A percentile compares a stretch with the other conserved stretches of the same genome.
phyloP scores from a whole-genome alignment of 2,113 vertebrate species.

The Passer montanus region DNA sequence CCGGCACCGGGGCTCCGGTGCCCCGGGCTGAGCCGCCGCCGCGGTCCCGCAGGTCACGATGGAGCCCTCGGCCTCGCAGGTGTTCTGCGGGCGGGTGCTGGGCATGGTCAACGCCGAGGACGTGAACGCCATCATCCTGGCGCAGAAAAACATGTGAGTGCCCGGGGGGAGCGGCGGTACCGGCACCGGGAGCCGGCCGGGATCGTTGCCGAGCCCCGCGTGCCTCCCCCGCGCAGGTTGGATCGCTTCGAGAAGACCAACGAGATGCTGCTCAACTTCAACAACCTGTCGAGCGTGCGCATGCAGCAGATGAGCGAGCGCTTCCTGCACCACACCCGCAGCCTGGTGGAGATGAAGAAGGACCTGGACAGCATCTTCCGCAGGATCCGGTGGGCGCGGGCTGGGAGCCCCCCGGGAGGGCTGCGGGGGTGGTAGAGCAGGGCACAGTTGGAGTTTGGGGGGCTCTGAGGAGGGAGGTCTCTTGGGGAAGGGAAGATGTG shows the following conservation, averaged over 20 bases:
- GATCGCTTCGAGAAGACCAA: conserved; percentile 99
- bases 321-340: conserved; percentile 90
- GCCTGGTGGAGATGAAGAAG: conserved; percentile 94
- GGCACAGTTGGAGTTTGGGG: fast-evolving
- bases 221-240: conserved; percentile 74
- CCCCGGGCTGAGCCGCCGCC: background rate
- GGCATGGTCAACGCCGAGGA: conserved; percentile 97
- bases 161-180: background rate
- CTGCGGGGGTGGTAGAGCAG: fast-evolving
- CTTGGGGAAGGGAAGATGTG: fast-evolving
- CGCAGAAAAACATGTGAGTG: conserved; percentile 97
- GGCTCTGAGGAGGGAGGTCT: fast-evolving
- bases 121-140: conserved; percentile 95
- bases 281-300: conserved; percentile 87
- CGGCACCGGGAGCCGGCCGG: background rate
- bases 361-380: conserved; percentile 95
- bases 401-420: fast-evolving
- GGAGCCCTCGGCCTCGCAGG: conserved; percentile 88
- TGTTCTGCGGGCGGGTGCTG: conserved; percentile 92
- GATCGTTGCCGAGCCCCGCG: fast-evolving
- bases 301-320: conserved; percentile 95
- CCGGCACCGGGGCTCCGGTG: background rate
- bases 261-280: conserved; percentile 98
- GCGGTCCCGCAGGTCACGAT: conserved; percentile 59
- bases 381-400: conserved; percentile 83